Evolutionary conservation across 2,888 invertebrate species (phyloP), one percentile per base, ranked within the genome.

Genomic region (Laothoe populi): DNA sequence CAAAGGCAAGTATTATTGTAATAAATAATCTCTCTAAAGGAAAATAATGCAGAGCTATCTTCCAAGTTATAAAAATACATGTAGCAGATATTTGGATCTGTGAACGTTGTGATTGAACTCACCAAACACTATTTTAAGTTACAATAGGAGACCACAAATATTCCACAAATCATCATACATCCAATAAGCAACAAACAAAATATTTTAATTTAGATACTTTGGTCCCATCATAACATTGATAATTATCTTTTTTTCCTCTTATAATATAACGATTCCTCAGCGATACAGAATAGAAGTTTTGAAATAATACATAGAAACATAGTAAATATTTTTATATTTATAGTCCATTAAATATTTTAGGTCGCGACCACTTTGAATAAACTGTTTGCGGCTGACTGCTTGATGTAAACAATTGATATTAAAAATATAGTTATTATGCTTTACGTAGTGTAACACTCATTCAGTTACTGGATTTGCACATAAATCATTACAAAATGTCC

Each of bases 161-260:
- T 31, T 57, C 5, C 16, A 61, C 42, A 44, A 35, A 44, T 44
- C 2, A 23, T 35, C n/a, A 35, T 57, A 31, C 35, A n/a, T 13
- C 26, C 53, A 45, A 38, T 40, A 46, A 62, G 23, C 16, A 58
- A 58, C 48, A 62, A 48, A 58, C 63, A 69, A 75, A 74, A 70
- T 70, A 72, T 70, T 70, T 65, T 72, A 78, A 72, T 76, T 78
- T 73, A 63, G 63, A 69, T 71, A 67, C 63, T 75, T 83, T 84
- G 84, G 84, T 83, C 84, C 84, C 84, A 82, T 81, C 73, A 75
- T 74, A 81, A 76, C 74, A 80, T 76, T 74, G 66, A 74, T 79
- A 74, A 64, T 59, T 60, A 58, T 66, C 59, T 48, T 31, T 35
- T 53, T 31, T 45, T 45, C 42, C 31, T 26, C 40, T 38, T 62